Percentiles rank a stretch among this genome's conserved stretches.
Evolutionary conservation across 2,888 invertebrate species (phyloP).

Genomic region (Yponomeuta plumbellus): DNA sequence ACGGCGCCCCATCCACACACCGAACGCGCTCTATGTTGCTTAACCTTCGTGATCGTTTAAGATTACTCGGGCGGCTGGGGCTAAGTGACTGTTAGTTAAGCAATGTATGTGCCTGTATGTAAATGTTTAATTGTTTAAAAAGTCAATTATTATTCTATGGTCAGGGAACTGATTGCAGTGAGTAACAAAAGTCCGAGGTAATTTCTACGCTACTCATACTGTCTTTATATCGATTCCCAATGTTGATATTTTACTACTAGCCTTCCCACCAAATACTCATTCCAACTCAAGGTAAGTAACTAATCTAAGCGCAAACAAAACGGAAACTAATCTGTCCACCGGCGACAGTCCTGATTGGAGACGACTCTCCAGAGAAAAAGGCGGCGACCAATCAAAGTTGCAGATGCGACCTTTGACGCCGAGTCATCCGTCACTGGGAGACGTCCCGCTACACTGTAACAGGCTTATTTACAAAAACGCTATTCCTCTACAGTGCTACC

Average conservation of each 20-base stretch:
- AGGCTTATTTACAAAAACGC: no score
- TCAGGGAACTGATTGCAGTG: no score
- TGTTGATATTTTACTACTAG: background rate
- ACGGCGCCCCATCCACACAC: no score
- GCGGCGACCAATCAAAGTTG: conserved; percentile 12
- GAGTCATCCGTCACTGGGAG: conserved; percentile 9
- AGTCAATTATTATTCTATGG: no score
- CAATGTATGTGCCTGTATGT: no score
- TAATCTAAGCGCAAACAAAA: background rate
- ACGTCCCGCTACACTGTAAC: background rate
- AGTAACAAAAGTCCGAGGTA: no score
- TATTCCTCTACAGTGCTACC: no score
- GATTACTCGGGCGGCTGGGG: no score
- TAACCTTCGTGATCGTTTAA: no score
- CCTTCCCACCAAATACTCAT: background rate
- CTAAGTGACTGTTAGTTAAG: no score
- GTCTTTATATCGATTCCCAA: background rate
- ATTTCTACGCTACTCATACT: background rate
- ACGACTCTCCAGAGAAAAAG: conserved; percentile 9
- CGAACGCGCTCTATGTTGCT: no score
- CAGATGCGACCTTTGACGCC: conserved; percentile 12
- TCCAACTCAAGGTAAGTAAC: background rate
- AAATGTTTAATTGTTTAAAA: no score
- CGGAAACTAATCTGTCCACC: conserved; percentile 12
- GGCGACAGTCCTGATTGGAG: conserved; percentile 11